Conservation (phyloP, 2,113 vertebrate genomes). For the Osmerus mordax region DNA sequence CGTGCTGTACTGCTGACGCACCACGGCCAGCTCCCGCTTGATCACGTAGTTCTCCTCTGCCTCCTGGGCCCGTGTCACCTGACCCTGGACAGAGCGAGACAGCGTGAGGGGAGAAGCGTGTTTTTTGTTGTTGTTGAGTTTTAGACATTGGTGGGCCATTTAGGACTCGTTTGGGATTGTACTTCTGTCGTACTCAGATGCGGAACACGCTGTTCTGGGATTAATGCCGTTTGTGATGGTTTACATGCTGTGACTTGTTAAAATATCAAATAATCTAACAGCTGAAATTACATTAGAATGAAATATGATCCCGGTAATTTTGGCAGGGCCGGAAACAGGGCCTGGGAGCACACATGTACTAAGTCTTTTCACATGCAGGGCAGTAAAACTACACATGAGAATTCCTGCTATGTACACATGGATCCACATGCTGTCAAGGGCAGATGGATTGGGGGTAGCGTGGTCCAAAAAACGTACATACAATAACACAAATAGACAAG, state of each 20-base stretch:
- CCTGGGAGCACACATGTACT: conserved; percentile 24
- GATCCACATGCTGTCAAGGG: conserved; percentile 43
- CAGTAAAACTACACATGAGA: conserved; percentile 8
- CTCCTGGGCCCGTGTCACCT: conserved; percentile 91
- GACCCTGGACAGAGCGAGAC: conserved; percentile 73
- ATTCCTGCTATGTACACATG: conserved; percentile 15
- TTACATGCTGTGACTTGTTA: too few species aligned
- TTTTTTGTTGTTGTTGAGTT: not conserved
- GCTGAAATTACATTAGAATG: not conserved
- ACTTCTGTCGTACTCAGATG: too few species aligned
- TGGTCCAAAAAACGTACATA: not conserved
- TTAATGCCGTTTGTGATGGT: too few species aligned
- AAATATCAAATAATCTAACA: too few species aligned
- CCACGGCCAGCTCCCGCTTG: conserved; percentile 88
- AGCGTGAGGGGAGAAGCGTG: not conserved
- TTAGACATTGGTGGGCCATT: too few species aligned
- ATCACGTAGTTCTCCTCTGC: conserved; percentile 94
- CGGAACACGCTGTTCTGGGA: too few species aligned
- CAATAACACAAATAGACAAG: conserved; percentile 9
- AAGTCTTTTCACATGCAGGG: conserved; percentile 62
- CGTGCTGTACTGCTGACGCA: conserved; percentile 81
- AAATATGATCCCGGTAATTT: conserved; percentile 1
- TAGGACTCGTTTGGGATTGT: too few species aligned
- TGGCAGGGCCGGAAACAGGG: not conserved
- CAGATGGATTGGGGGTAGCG: not conserved